These are phyloP conservation scores for Drosophila incognita DNA, from an alignment of 2,888 invertebrate genomes.

Conservation along the genomic window DNA sequence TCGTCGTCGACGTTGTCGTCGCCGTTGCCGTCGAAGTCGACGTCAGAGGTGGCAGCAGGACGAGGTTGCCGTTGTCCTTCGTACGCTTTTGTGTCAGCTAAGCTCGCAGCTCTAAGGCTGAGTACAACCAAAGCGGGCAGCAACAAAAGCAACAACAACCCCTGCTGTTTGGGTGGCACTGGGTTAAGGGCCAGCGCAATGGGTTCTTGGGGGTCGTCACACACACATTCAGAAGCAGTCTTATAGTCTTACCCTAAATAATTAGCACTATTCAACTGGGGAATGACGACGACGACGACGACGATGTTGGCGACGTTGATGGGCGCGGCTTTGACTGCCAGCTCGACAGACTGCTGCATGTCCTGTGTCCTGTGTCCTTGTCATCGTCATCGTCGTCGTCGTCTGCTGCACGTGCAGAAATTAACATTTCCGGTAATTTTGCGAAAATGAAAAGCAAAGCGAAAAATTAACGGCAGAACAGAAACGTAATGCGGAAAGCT, in stretches of 20 bases:
- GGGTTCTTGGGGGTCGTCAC: conserved; percentile 58
- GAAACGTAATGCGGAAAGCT: conserved; percentile 77
- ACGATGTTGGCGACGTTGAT: conserved; percentile 62
- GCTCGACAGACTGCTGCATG: conserved; percentile 40
- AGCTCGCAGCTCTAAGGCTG: conserved; percentile 58
- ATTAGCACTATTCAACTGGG: conserved; percentile 82
- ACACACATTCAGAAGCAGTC: conserved; percentile 30
- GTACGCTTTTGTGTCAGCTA: conserved; percentile 74
- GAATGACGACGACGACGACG: conserved; percentile 58
- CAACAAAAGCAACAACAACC: conserved; percentile 26
- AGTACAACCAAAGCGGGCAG: conserved; percentile 47
- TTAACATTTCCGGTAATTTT: conserved; percentile 81
- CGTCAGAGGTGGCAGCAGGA: conserved; percentile 9
- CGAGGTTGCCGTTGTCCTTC: conserved; percentile 69
- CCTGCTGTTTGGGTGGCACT: conserved; percentile 58
- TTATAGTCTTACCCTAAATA: conserved; percentile 78
- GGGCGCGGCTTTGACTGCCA: conserved; percentile 70
- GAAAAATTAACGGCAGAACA: conserved; percentile 76
- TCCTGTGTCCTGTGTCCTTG: conserved; percentile 57
- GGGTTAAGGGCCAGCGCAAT: conserved; percentile 73
- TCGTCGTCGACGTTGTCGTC: conserved; percentile 42
- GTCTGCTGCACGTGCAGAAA: conserved; percentile 80
- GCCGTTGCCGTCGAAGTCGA: conserved; percentile 41
- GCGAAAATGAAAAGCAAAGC: conserved; percentile 81
- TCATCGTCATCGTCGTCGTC: conserved; percentile 30